Percentiles rank a stretch among this genome's conserved stretches.
Conservation (phyloP, 2,888 invertebrate genomes). For the Cheilosia vulpina region DNA sequence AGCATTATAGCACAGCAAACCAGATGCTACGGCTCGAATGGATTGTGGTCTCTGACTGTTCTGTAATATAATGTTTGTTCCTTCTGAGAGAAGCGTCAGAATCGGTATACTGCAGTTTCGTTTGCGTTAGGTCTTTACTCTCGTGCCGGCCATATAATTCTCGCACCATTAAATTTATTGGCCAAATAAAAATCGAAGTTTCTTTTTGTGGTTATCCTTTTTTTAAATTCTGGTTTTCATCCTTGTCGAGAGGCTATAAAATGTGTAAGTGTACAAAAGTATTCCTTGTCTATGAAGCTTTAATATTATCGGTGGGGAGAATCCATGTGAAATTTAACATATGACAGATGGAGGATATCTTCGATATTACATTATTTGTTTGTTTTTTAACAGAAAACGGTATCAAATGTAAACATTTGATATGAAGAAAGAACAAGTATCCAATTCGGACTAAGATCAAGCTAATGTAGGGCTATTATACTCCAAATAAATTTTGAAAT, state of each 20-base stretch:
- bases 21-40: slow-evolving; percentile 6
- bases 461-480: too few species aligned
- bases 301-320: neutral
- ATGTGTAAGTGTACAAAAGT: slow-evolving; percentile 5
- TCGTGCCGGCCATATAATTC: slow-evolving; percentile 31
- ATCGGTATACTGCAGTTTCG: neutral
- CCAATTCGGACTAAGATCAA: too few species aligned
- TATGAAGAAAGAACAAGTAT: too few species aligned
- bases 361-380: neutral
- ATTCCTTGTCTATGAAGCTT: neutral
- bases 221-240: slow-evolving; percentile 26
- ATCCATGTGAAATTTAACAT: slow-evolving; percentile 41
- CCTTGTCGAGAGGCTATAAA: slow-evolving; percentile 24
- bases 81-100: neutral
- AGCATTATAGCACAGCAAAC: neutral
- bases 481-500: too few species aligned
- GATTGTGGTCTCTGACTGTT: neutral
- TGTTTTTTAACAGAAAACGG: neutral
- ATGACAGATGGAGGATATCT: neutral
- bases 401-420: too few species aligned
- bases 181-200: slow-evolving; percentile 51
- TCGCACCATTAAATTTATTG: slow-evolving; percentile 58
- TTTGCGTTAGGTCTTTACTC: slow-evolving; percentile 17
- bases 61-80: slow-evolving; percentile 2
- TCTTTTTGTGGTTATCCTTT: slow-evolving; percentile 29